phyloP scores from a whole-genome alignment of 2,888 invertebrate genomes.

The Lepas anatifera region DNA sequence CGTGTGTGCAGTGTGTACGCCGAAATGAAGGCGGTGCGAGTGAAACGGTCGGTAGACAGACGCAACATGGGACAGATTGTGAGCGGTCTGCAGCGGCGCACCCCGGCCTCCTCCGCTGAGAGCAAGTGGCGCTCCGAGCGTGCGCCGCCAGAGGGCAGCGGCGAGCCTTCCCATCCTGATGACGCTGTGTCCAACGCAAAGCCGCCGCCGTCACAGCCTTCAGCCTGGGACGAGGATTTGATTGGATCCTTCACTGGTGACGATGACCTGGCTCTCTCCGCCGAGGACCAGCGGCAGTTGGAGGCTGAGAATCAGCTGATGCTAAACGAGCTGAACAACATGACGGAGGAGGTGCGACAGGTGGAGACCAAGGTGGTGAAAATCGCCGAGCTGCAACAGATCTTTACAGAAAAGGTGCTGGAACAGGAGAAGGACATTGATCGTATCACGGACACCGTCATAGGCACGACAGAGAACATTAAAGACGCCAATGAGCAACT shows the following conservation, averaged over 20 bases:
- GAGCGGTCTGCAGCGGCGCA: not conserved
- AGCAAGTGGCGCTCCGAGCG: not conserved
- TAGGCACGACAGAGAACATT: conserved; percentile 88
- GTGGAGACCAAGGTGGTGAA: conserved; percentile 82
- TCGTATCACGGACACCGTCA: conserved; percentile 71
- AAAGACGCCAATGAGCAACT: conserved; percentile 95
- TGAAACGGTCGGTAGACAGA: conserved; percentile 36
- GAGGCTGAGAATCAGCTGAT: conserved; percentile 81
- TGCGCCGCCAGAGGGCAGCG: not conserved
- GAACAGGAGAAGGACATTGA: conserved; percentile 91
- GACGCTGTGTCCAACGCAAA: not conserved
- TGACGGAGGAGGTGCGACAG: conserved; percentile 80
- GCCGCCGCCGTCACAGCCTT: too few relatives aligned
- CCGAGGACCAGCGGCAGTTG: conserved; percentile 85
- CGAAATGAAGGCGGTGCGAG: conserved; percentile 37
- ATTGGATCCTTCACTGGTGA: too few relatives aligned
- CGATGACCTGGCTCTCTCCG: conserved; percentile 12
- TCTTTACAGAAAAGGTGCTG: conserved; percentile 88
- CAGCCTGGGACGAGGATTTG: too few relatives aligned
- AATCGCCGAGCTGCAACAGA: conserved; percentile 86
- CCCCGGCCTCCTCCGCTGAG: not conserved
- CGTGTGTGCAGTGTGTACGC: conserved; percentile 37
- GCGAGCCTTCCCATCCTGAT: not conserved
- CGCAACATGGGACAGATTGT: conserved; percentile 27
- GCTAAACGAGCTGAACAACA: conserved; percentile 71